Percentiles rank a stretch among this genome's conserved stretches.
These are phyloP conservation scores for Tubulanus polymorphus DNA, from an alignment of 2,888 invertebrate genomes.

Conservation along the genomic window DNA sequence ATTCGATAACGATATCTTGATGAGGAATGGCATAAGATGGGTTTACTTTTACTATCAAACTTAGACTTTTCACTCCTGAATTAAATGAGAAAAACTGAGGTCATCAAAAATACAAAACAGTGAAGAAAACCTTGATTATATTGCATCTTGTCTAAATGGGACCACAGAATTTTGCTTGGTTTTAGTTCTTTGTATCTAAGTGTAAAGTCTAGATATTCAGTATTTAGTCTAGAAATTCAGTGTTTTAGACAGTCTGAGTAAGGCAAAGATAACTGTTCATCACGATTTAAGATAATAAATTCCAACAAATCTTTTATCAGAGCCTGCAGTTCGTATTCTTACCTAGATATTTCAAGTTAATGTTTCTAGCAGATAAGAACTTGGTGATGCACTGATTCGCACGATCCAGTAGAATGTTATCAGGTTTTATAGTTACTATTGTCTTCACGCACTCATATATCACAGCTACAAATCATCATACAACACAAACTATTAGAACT, in stretches of 20 bases:
- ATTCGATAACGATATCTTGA: constrained; percentile 44
- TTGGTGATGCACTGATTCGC: constrained; percentile 34
- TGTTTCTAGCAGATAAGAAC: constrained; percentile 33
- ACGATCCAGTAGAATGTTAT: constrained; percentile 29
- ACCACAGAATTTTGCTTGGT: too few relatives aligned
- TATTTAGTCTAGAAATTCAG: too few relatives aligned
- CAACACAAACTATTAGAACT: too few relatives aligned
- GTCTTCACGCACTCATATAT: constrained; percentile 46
- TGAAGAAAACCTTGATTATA: background rate
- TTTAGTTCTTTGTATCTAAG: too few relatives aligned
- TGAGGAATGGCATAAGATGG: constrained; percentile 39
- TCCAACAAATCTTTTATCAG: too few relatives aligned
- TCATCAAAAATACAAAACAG: constrained; percentile 8
- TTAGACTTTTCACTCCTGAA: constrained; percentile 43
- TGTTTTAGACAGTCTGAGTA: too few relatives aligned
- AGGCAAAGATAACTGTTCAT: too few relatives aligned
- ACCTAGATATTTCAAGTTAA: constrained; percentile 40
- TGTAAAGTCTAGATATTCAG: too few relatives aligned
- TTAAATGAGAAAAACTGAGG: constrained; percentile 6
- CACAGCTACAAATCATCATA: constrained; percentile 25
- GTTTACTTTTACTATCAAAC: constrained; percentile 33
- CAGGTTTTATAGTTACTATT: constrained; percentile 27
- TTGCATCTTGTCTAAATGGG: background rate
- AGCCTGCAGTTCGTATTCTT: constrained; percentile 3
- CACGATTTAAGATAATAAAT: too few relatives aligned